These are phyloP conservation scores for Acipenser transmontanus DNA, from an alignment of 2,797 vertebrate genomes.

Conservation along the genomic window DNA sequence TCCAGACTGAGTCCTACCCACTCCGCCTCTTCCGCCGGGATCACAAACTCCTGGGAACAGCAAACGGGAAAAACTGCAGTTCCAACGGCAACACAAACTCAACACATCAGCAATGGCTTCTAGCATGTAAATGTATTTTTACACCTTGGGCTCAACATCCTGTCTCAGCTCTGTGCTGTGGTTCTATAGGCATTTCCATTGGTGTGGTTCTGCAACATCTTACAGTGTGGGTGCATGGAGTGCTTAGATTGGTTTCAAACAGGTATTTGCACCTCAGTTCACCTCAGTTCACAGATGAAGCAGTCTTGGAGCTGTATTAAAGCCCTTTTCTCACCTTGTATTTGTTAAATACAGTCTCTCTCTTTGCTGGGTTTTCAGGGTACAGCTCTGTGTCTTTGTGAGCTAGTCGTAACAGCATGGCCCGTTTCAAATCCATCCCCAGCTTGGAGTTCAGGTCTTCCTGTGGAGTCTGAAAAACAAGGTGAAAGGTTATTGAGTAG, in stretches of 20 bases:
- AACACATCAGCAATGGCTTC: too few species aligned
- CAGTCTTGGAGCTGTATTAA: too few species aligned
- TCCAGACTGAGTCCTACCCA: slow-evolving; percentile 87
- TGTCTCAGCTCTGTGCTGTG: too few species aligned
- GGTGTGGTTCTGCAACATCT: too few species aligned
- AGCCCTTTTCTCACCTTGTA: slow-evolving; percentile 66
- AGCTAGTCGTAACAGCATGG: slow-evolving; percentile 81
- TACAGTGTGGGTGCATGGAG: too few species aligned
- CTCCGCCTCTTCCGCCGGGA: slow-evolving; percentile 82
- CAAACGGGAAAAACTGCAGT: background rate
- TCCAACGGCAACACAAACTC: too few species aligned
- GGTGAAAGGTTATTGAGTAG: background rate
- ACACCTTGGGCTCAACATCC: too few species aligned
- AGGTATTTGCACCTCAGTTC: too few species aligned
- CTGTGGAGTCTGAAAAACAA: slow-evolving; percentile 66
- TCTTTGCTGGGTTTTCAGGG: slow-evolving; percentile 57
- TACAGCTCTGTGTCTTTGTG: slow-evolving; percentile 67
- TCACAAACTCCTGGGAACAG: slow-evolving; percentile 68
- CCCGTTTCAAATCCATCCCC: slow-evolving; percentile 88
- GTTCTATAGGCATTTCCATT: too few species aligned
- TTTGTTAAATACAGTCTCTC: slow-evolving; percentile 70
- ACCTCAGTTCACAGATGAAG: too few species aligned
- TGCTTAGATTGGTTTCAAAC: too few species aligned
- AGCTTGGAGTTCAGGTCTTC: slow-evolving; percentile 85
- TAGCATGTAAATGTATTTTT: too few species aligned